Percentiles rank a stretch among this genome's conserved stretches.
phyloP scores from a whole-genome alignment of 2,113 vertebrate genomes.

The Toxotes jaculatrix region DNA sequence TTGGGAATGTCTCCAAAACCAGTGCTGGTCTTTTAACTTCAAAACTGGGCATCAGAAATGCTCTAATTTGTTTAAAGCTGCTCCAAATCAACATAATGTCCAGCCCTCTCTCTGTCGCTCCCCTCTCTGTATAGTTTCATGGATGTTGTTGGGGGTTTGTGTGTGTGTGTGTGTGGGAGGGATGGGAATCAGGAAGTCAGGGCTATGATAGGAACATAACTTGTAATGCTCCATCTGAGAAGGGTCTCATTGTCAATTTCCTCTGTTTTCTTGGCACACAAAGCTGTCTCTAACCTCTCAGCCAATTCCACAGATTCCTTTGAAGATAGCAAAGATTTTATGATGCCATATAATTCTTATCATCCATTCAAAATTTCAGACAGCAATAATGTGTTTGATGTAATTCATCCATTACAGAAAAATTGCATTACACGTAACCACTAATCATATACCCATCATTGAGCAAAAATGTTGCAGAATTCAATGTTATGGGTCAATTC shows the following conservation, averaged over 20 bases:
- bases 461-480: neutral
- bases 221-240: constrained; percentile 25
- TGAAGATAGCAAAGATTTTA: constrained; percentile 15
- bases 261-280: constrained; percentile 12
- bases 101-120: neutral
- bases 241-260: constrained; percentile 34
- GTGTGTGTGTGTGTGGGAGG: neutral
- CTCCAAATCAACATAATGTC: constrained; percentile 60
- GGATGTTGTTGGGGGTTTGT: neutral
- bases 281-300: constrained; percentile 22
- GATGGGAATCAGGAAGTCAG: constrained; percentile 6
- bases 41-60: constrained; percentile 51
- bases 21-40: constrained; percentile 32
- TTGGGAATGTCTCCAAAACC: constrained; percentile 54
- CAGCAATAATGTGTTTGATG: constrained; percentile 28
- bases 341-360: constrained; percentile 16
- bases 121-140: neutral
- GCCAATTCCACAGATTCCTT: constrained; percentile 14
- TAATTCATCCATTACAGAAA: constrained; percentile 23
- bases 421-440: constrained; percentile 31
- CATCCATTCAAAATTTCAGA: constrained; percentile 26
- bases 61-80: constrained; percentile 60
- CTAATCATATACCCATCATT: constrained; percentile 19
- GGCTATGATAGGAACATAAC: constrained; percentile 2
- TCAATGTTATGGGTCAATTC: neutral